Percentiles rank a stretch among this genome's conserved stretches.
These are phyloP conservation scores for Strigops habroptila DNA, from an alignment of 2,113 vertebrate species.

Conservation along the genomic window DNA sequence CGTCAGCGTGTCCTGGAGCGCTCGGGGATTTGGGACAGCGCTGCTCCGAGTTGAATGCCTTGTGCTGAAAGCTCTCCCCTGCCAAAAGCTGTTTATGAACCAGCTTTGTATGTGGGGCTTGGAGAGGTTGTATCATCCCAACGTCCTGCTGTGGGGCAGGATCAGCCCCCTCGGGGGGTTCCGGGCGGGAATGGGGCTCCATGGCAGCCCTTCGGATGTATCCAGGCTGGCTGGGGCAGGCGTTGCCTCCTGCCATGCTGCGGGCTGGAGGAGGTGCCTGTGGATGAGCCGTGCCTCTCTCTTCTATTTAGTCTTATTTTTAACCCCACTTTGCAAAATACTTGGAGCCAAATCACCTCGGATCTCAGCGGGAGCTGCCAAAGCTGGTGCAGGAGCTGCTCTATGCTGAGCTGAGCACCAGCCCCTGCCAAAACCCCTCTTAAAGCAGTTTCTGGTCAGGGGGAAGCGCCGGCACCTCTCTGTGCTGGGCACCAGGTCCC, in stretches of 20 bases:
- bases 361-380: not conserved
- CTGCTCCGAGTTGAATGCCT: not conserved
- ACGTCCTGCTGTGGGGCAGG: not conserved
- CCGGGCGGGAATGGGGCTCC: too few relatives aligned
- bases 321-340: rapidly evolving
- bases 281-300: not conserved
- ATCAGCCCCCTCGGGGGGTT: rapidly evolving
- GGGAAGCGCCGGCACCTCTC: not conserved
- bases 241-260: rapidly evolving
- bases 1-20: not conserved
- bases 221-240: not conserved
- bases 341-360: rapidly evolving
- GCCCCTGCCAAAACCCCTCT: not conserved
- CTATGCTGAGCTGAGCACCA: not conserved
- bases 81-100: not conserved
- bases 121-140: rapidly evolving
- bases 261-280: not conserved
- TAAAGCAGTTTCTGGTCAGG: not conserved
- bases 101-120: not conserved
- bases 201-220: not conserved
- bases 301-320: not conserved
- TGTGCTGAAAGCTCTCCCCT: not conserved
- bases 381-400: not conserved
- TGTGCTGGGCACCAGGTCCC: not conserved
- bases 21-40: not conserved